Conservation (phyloP, 1,140 invertebrate species). For the Heliothis virescens region DNA sequence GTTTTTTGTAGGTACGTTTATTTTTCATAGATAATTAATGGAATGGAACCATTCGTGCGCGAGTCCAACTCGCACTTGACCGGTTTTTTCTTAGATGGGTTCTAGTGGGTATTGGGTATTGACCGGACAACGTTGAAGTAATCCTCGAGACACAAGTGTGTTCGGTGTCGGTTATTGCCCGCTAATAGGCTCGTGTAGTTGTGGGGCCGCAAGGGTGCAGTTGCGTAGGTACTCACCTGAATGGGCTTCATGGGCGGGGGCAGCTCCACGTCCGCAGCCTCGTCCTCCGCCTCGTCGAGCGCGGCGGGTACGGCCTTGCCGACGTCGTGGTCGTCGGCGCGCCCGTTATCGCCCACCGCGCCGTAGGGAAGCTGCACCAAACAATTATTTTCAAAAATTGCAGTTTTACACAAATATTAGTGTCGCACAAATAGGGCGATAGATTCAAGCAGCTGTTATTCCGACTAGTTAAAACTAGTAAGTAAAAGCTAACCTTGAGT, state of each 20-base stretch:
- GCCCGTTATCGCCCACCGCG: conserved; percentile 73
- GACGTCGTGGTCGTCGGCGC: conserved; percentile 68
- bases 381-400: not conserved
- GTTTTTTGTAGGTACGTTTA: too few species aligned
- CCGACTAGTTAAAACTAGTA: not conserved
- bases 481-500: conserved; percentile 89
- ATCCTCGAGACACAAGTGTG: too few species aligned
- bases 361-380: conserved; percentile 65
- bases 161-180: not conserved
- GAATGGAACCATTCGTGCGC: too few species aligned
- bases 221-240: conserved; percentile 86
- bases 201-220: not conserved
- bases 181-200: not conserved
- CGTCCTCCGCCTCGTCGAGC: conserved; percentile 91
- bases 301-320: conserved; percentile 57
- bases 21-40: too few species aligned
- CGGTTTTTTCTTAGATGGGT: not conserved
- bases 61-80: too few species aligned
- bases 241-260: conserved; percentile 98
- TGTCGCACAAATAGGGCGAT: too few species aligned
- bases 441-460: too few species aligned
- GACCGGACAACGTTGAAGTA: not conserved
- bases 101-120: not conserved
- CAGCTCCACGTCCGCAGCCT: conserved; percentile 93
- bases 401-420: too few species aligned